phyloP scores from a whole-genome alignment of 1,140 invertebrate species.

The Vanessa atalanta region DNA sequence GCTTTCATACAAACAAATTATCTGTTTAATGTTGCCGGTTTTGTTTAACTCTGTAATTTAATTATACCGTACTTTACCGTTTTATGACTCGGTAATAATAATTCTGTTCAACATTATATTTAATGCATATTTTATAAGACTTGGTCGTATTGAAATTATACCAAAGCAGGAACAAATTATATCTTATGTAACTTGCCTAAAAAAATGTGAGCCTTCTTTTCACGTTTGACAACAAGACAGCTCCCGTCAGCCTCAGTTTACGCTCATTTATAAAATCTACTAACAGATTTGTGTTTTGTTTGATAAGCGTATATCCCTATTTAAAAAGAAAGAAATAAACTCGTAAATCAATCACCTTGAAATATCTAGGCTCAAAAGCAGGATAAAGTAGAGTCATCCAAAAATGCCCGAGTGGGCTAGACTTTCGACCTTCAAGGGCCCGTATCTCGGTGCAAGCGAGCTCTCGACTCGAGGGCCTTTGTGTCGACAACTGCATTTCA shows the following conservation, averaged over 20 bases:
- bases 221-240: no score
- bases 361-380: constrained; percentile 13
- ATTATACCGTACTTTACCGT: not conserved
- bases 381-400: constrained; percentile 24
- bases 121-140: not conserved
- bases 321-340: not conserved
- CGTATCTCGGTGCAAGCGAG: constrained; percentile 29
- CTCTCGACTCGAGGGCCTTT: constrained; percentile 27
- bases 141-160: no score
- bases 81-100: not conserved
- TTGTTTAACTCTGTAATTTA: not conserved
- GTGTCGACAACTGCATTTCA: constrained; percentile 35
- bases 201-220: no score
- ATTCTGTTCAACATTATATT: not conserved
- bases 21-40: constrained; percentile 13
- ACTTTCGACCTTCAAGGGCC: constrained; percentile 30
- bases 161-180: no score
- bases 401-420: constrained; percentile 26
- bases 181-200: no score
- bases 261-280: no score
- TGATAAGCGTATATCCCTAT: no score
- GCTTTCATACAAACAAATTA: constrained; percentile 23
- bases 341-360: not conserved
- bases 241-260: no score
- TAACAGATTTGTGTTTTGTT: no score